A percentile compares a stretch with the other conserved stretches of the same genome.
phyloP scores from a whole-genome alignment of 2,888 invertebrate genomes.

The Campaea margaritaria region DNA sequence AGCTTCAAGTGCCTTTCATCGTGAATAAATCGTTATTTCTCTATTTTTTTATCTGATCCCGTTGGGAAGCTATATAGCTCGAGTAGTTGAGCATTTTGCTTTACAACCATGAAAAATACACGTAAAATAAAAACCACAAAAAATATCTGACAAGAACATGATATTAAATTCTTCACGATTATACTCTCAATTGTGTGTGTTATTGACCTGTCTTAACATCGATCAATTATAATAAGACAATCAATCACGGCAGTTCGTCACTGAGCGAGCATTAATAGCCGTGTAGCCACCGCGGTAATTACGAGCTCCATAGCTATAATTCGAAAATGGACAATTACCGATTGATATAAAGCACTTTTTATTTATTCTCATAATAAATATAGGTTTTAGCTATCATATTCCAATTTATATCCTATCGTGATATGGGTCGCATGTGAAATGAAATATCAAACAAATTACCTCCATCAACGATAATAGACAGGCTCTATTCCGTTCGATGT shows the following conservation, averaged over 20 bases:
- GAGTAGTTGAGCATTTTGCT: constrained; percentile 38
- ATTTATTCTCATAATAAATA: neutral
- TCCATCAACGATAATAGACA: constrained; percentile 57
- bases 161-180: neutral
- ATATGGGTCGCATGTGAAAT: constrained; percentile 49
- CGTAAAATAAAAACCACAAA: neutral
- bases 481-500: constrained; percentile 41
- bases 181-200: constrained; percentile 2
- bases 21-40: constrained; percentile 67
- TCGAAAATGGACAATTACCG: constrained; percentile 9
- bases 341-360: neutral
- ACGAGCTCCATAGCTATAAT: constrained; percentile 19
- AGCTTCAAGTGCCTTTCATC: constrained; percentile 65
- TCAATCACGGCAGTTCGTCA: constrained; percentile 24
- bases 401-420: constrained; percentile 39
- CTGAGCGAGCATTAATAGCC: constrained; percentile 20
- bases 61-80: constrained; percentile 55
- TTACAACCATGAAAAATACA: constrained; percentile 2
- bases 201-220: constrained; percentile 15
- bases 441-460: constrained; percentile 60
- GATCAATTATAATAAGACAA: constrained; percentile 17
- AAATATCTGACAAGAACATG: neutral
- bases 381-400: constrained; percentile 23
- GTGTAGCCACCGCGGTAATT: constrained; percentile 10
- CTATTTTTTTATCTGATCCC: constrained; percentile 55